Evolutionary conservation across 2,888 invertebrate genomes (phyloP).

Genomic region (Cosmorhoe ocellata): DNA sequence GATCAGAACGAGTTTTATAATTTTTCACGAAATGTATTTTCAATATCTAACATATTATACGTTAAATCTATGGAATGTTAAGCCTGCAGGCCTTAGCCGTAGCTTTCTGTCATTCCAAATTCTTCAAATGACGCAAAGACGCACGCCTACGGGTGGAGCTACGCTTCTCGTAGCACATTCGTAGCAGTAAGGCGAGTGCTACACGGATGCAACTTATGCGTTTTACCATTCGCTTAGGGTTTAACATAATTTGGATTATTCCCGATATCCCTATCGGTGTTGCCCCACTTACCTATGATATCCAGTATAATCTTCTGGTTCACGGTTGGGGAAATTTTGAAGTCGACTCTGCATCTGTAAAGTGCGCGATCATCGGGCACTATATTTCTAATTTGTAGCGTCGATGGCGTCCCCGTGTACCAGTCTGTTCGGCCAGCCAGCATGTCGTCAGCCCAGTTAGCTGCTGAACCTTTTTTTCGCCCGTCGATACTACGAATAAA

Average conservation of each 20-base stretch:
- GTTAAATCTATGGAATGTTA: no score
- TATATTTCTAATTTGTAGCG: slow-evolving; percentile 86
- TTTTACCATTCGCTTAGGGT: no score
- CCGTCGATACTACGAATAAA: slow-evolving; percentile 84
- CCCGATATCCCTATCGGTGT: no score
- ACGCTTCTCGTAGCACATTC: background rate
- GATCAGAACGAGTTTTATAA: no score
- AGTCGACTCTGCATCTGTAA: slow-evolving; percentile 91
- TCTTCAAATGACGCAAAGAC: no score
- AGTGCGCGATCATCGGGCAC: slow-evolving; percentile 88
- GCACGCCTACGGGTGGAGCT: no score
- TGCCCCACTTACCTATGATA: slow-evolving; percentile 90
- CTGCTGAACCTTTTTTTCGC: slow-evolving; percentile 79
- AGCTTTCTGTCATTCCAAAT: no score
- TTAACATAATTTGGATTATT: no score
- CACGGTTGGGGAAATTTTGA: slow-evolving; percentile 89
- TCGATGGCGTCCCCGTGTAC: slow-evolving; percentile 85
- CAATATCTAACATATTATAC: no score
- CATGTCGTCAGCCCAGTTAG: slow-evolving; percentile 88
- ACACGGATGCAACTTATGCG: no score
- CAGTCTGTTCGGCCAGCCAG: slow-evolving; percentile 87
- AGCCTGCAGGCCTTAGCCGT: no score
- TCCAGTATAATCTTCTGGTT: slow-evolving; percentile 88
- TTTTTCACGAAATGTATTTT: no score
- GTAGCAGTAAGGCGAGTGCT: background rate